Percentiles rank a stretch among this genome's conserved stretches.
Evolutionary conservation across 2,113 vertebrate species (phyloP).

Genomic region (Lutjanus erythropterus): DNA sequence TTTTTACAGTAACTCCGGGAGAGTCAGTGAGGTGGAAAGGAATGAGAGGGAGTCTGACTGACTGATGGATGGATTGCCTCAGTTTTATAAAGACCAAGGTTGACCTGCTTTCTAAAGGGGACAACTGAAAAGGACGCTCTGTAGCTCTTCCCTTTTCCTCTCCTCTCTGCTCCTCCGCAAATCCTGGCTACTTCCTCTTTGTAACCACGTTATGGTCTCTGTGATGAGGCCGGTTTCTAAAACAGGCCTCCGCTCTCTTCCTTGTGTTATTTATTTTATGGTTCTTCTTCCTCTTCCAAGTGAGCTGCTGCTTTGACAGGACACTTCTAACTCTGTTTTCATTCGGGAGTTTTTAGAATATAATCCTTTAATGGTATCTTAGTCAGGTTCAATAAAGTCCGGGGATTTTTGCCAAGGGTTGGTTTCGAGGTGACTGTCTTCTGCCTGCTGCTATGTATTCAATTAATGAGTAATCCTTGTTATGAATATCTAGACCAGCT

Average conservation of each 20-base stretch:
- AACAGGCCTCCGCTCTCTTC: conserved; percentile 7
- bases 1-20: conserved; percentile 52
- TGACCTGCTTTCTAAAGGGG: conserved; percentile 46
- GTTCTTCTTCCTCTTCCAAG: conserved; percentile 44
- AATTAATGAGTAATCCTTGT: conserved; percentile 52
- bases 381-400: conserved; percentile 13
- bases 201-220: conserved; percentile 44
- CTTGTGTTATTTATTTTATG: conserved; percentile 35
- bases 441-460: neutral
- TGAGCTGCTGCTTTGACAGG: conserved; percentile 2
- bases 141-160: conserved; percentile 24
- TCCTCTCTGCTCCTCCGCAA: conserved; percentile 23
- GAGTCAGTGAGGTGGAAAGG: conserved; percentile 68
- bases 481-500: conserved; percentile 31
- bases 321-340: neutral
- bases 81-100: conserved; percentile 20
- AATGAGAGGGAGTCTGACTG: conserved; percentile 63
- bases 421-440: neutral
- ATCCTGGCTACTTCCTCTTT: conserved; percentile 54
- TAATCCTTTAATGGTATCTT: conserved; percentile 35
- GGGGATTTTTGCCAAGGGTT: neutral
- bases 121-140: neutral
- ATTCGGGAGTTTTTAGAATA: neutral
- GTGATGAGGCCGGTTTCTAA: conserved; percentile 30
- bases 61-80: conserved; percentile 34